Evolutionary conservation across 2,113 vertebrate species (phyloP), one percentile per base, ranked within the genome.

Genomic region (Phyllopteryx taeniolatus): DNA sequence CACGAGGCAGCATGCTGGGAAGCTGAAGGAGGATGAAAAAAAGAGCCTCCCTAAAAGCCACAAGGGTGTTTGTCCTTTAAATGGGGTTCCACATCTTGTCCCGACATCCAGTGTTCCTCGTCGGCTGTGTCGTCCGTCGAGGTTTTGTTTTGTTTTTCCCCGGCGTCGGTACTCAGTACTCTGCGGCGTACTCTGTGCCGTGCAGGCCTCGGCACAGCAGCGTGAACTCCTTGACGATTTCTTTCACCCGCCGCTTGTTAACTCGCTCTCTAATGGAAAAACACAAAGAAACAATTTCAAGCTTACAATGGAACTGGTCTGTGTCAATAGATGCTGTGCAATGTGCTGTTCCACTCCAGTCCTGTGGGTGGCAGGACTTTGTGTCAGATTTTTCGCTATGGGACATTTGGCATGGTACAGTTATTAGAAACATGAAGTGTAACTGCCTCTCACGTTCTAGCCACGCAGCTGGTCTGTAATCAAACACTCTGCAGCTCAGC

Each of bases 161-260:
- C 70, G 74, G 66, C 70, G 68, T 77, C 22, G 73, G 57, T 73
- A 78, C 76, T 98, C 93, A 99, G 94, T 99, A 99, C 83, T 99
- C 96, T 70, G 98, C 96, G 46, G 97, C 96, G 60, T 99, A 99
- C 83, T 99, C 98, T 0, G 98, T 99, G 76, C 98, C 98, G 51
- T 99, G 98, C 79, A 99, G 94, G 64, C 97, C 97, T 86, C 98
- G 92, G 90, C 96, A 99, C 84, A 99, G 87, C 74, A 99, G 85
- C 0, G 97, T 99, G 87, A 99, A 99, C 81, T 99, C 98, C 88
- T 98, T 99, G 86, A 99, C 98, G 77, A 98, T 97, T 85, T 99
- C 98, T 90, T 98, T 98, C 85, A 99, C 94, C 73, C 96, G 92
- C 67, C 98, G 92, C 89, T 99, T 99, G 93, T 98, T 99, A 86